Conservation (phyloP, 92 coral and sea anemone genomes). For the Phenganax marumi region DNA sequence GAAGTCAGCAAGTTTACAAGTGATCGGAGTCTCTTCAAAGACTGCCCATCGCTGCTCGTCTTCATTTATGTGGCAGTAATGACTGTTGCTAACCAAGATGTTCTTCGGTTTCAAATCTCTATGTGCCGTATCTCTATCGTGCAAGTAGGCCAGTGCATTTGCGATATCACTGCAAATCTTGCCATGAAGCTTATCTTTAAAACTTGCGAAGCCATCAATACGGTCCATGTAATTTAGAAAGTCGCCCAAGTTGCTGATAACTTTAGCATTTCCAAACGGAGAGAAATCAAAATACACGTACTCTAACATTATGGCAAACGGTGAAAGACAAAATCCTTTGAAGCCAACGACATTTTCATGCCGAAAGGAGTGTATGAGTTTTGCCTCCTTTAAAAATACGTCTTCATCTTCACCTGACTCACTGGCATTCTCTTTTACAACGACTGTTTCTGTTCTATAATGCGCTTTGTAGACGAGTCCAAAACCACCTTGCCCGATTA, state of each 20-base stretch:
- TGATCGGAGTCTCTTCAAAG: background rate
- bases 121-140: background rate
- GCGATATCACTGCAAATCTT: background rate
- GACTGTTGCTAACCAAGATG: constrained; percentile 17
- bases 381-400: background rate
- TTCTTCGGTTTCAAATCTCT: background rate
- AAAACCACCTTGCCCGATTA: no score
- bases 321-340: background rate
- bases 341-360: no score
- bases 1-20: constrained; percentile 22
- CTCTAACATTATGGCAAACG: constrained; percentile 11
- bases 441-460: no score
- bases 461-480: no score
- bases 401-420: constrained; percentile 6
- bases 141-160: background rate
- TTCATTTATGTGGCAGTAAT: background rate
- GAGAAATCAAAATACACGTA: constrained; percentile 15
- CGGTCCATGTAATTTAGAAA: constrained; percentile 1
- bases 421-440: background rate
- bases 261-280: background rate
- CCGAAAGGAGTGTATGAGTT: background rate
- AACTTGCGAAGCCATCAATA: constrained; percentile 2
- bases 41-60: background rate
- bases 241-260: background rate
- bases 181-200: background rate